Percentiles rank a stretch among this genome's conserved stretches.
These are phyloP conservation scores for Linurgus olivaceus DNA, from an alignment of 2,797 vertebrate genomes.

Conservation along the genomic window DNA sequence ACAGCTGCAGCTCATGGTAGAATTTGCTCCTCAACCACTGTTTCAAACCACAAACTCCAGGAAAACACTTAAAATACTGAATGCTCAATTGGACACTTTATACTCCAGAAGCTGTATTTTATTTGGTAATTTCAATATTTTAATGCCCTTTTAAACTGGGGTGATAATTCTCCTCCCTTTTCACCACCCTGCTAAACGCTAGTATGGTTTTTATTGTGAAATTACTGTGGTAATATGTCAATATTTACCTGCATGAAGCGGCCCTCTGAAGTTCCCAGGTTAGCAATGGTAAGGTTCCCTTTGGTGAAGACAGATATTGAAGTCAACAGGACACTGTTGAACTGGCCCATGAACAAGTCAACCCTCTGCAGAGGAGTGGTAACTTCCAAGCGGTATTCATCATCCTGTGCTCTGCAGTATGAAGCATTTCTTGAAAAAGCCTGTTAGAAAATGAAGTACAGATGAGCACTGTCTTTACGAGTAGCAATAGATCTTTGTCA, in stretches of 20 bases:
- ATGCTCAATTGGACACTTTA: background rate
- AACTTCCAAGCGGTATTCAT: slow-evolving; percentile 90
- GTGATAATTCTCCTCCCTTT: background rate
- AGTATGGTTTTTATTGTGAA: background rate
- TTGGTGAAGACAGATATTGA: slow-evolving; percentile 87
- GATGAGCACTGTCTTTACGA: slow-evolving; percentile 34
- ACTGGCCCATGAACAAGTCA: slow-evolving; percentile 89
- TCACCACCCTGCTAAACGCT: background rate
- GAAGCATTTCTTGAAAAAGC: slow-evolving; percentile 85
- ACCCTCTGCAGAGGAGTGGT: slow-evolving; percentile 87
- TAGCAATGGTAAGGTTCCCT: slow-evolving; percentile 86
- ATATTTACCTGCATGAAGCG: slow-evolving; percentile 90
- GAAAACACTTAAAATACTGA: background rate
- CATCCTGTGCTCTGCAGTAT: slow-evolving; percentile 85
- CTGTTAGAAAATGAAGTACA: slow-evolving; percentile 77
- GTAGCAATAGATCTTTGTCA: slow-evolving; percentile 41
- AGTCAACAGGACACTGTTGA: slow-evolving; percentile 87
- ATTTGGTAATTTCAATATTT: background rate
- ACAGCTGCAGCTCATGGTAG: background rate
- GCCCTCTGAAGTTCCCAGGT: slow-evolving; percentile 89
- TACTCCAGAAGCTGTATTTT: background rate
- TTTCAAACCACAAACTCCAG: background rate
- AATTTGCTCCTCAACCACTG: background rate
- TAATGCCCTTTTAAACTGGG: background rate
- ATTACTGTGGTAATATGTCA: background rate